Evolutionary conservation across 2,888 invertebrate genomes (phyloP).

Genomic region (Rhamnusium bicolor): DNA sequence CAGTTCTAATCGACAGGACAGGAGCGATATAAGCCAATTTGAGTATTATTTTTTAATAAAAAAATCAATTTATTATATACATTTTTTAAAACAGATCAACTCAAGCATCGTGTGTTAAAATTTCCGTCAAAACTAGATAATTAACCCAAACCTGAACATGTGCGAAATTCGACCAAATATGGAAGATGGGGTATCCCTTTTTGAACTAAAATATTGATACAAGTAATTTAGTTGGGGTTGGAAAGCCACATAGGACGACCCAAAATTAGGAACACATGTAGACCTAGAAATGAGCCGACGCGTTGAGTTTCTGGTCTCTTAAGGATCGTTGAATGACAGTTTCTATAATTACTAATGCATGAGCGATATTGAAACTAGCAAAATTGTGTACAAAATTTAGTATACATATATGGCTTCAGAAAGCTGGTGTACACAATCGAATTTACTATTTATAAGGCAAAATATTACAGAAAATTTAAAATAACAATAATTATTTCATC

Average conservation of each 20-base stretch:
- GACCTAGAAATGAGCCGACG: neutral
- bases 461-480: no score
- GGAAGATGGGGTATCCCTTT: conserved; percentile 5
- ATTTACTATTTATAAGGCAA: no score
- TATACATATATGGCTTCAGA: no score
- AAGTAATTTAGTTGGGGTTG: conserved; percentile 10
- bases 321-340: neutral
- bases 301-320: neutral
- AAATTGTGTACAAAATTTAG: no score
- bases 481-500: no score
- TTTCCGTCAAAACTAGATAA: neutral
- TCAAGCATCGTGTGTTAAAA: neutral
- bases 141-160: conserved; percentile 3
- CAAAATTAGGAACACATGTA: conserved; percentile 8
- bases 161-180: neutral
- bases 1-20: no score
- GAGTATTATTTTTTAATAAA: no score
- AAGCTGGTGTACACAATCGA: no score
- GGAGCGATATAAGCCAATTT: no score
- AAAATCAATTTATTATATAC: no score
- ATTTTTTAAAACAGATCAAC: neutral
- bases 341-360: neutral
- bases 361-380: neutral
- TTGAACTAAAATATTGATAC: neutral
- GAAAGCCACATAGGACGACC: conserved; percentile 10